Evolutionary conservation across 2,888 invertebrate species (phyloP), one percentile per base, ranked within the genome.

Genomic region (Trachelus stipa): DNA sequence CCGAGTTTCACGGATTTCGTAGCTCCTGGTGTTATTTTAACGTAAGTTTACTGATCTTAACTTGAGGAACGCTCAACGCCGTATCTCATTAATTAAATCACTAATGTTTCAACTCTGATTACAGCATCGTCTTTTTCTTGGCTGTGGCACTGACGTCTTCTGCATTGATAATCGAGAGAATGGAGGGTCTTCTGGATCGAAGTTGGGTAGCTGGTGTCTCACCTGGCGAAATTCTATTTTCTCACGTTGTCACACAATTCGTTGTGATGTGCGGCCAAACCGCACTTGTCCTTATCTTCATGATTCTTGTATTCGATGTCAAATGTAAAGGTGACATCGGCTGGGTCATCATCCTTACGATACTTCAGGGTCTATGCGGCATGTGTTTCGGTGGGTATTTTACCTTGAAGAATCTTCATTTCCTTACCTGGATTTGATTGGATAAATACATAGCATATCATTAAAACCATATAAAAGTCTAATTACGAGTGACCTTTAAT

Each of bases 1-100:
- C 98, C 98, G 3, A 97, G 97, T 23, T 98, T 98, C 90, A 98
- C 98, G 0, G 98, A 98, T 92, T 98, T 98, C 92, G 98, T 98
- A 80, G 98, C 98, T 23, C 98, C 98, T 73, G 98, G 98, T 84
- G 97, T 98, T 81, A 98, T 98, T 87, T 92, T 98, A 84, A 97
- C 97, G 97, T 97, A 92, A 95, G 95, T 93, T 75, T 34, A 69
- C 30, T 79, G 23, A 31, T 34, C 35, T 31, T 77, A 33, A 11
- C 35, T 76, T 40, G 31, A 33, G 11, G 0, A 9, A 33, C n/a
- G n/a, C 15, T 40, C 15, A 15, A 15, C 40, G 4, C 40, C 3
- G 40, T 40, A 1, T 40, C 15, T 40, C 40, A 15, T 40, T 15
- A 40, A 40, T 15, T 15, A 15, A 40, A 40, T 40, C 2, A 40